These are phyloP conservation scores for Macrochelys suwanniensis DNA, from an alignment of 2,797 vertebrate genomes.

Conservation along the genomic window DNA sequence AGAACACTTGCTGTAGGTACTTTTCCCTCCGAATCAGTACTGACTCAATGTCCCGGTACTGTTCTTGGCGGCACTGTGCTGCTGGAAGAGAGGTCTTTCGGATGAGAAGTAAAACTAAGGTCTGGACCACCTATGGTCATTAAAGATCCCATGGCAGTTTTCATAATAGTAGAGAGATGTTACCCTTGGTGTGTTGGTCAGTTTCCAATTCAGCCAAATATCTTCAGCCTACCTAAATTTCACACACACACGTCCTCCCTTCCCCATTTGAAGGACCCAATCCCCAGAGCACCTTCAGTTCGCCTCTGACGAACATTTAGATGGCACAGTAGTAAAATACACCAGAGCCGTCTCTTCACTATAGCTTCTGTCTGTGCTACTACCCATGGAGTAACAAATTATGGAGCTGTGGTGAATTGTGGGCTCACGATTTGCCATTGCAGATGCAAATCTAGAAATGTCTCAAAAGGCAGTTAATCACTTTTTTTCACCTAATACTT, in stretches of 20 bases:
- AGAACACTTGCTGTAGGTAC: constrained; percentile 72
- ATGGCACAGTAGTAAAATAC: not conserved
- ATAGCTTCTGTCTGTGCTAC: not conserved
- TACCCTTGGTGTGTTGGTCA: not conserved
- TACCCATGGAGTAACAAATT: not conserved
- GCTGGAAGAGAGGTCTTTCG: not conserved
- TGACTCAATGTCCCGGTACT: not conserved
- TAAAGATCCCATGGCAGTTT: not conserved
- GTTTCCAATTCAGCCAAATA: not conserved
- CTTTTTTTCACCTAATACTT: not conserved
- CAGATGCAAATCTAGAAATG: not conserved
- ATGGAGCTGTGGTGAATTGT: not conserved
- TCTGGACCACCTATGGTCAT: not conserved
- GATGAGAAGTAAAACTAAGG: not conserved
- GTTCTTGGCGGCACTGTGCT: not conserved
- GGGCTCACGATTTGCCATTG: not conserved
- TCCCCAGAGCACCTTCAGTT: not conserved
- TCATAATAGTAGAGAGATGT: not conserved
- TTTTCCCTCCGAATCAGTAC: not conserved
- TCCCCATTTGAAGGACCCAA: not conserved
- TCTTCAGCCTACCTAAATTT: not conserved
- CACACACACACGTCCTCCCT: fast-evolving
- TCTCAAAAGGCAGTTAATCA: not conserved
- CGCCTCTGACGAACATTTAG: not conserved
- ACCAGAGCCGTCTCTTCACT: fast-evolving